A percentile compares a stretch with the other conserved stretches of the same genome.
Evolutionary conservation across 2,888 invertebrate species (phyloP).

Genomic region (Dicyrtoma fusca): DNA sequence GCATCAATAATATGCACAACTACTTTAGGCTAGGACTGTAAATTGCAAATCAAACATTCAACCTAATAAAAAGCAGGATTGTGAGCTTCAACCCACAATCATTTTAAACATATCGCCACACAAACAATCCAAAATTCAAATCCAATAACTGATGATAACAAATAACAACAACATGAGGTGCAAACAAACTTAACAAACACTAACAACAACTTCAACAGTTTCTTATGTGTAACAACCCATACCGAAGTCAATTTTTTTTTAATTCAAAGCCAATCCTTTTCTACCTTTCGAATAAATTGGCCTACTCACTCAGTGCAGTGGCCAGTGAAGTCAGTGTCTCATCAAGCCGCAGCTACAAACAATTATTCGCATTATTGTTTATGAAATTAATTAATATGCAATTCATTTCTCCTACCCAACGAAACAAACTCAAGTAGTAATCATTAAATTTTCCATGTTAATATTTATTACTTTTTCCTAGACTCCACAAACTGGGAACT

Average conservation of each 20-base stretch:
- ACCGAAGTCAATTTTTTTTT: background rate
- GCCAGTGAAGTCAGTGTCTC: background rate
- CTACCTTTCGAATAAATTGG: slow-evolving; percentile 10
- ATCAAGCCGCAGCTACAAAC: slow-evolving; percentile 5
- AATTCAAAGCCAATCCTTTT: slow-evolving; percentile 12
- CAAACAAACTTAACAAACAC: background rate
- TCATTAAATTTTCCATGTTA: slow-evolving; percentile 23
- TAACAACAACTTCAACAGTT: background rate
- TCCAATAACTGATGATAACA: background rate
- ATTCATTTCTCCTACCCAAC: background rate
- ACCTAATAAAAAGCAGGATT: too few species aligned
- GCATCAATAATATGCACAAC: too few species aligned
- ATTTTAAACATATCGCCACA: background rate
- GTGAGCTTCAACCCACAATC: too few species aligned
- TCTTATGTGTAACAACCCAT: background rate
- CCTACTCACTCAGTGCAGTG: background rate
- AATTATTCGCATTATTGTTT: slow-evolving; percentile 30
- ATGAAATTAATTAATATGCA: slow-evolving; percentile 34
- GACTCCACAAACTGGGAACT: background rate
- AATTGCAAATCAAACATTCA: too few species aligned
- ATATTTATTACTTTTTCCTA: slow-evolving; percentile 4
- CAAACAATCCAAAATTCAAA: slow-evolving; percentile 1
- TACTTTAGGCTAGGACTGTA: too few species aligned
- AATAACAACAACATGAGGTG: background rate
- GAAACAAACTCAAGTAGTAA: background rate